These are phyloP conservation scores for Ciconia nigra DNA, from an alignment of 2,797 vertebrate species.

Conservation along the genomic window DNA sequence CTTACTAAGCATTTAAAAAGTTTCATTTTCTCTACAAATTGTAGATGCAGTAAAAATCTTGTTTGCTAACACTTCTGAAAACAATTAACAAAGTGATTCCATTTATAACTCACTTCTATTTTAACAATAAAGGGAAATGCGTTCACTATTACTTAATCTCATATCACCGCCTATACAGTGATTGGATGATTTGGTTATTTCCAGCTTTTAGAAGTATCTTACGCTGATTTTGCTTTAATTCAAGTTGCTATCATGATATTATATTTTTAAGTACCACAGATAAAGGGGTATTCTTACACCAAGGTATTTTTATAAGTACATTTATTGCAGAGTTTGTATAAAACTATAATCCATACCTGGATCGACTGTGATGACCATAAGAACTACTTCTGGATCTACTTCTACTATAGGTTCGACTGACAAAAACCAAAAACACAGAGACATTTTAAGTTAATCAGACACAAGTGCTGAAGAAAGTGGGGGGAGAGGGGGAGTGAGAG, in stretches of 20 bases:
- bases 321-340: background rate
- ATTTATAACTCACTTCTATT: background rate
- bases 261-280: background rate
- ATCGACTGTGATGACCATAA: slow-evolving; percentile 80
- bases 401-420: slow-evolving; percentile 84
- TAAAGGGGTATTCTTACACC: background rate
- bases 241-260: background rate
- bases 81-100: background rate
- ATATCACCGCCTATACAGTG: background rate
- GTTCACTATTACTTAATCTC: background rate
- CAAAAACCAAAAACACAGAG: background rate
- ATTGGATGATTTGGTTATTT: background rate
- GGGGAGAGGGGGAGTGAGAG: background rate
- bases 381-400: slow-evolving; percentile 91
- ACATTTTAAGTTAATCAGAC: background rate
- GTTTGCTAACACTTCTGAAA: background rate
- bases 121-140: background rate
- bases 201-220: background rate
- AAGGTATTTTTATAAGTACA: background rate
- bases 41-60: background rate
- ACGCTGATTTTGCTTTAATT: background rate
- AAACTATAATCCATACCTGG: slow-evolving; percentile 77
- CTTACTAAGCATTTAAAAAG: background rate
- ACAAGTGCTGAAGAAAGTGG: background rate
- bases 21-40: background rate